phyloP scores from a whole-genome alignment of 2,888 invertebrate species.

The Julus scanicus region DNA sequence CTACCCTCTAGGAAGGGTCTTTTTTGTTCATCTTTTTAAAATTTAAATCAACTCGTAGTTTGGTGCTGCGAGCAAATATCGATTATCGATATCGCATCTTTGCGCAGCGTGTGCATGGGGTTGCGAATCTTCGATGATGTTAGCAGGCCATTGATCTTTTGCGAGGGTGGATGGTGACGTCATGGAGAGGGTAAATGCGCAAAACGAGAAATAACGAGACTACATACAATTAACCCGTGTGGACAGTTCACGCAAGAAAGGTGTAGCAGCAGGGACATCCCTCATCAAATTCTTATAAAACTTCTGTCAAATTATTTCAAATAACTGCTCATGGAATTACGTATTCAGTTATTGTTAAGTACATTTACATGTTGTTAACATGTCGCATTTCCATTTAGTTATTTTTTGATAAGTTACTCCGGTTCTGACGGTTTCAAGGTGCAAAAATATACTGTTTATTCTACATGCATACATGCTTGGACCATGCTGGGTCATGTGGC shows the following conservation, averaged over 20 bases:
- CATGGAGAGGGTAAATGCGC: background rate
- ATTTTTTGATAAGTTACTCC: background rate
- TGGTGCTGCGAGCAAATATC: constrained; percentile 42
- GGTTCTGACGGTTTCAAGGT: background rate
- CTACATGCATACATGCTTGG: too few relatives aligned
- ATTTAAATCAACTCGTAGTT: constrained; percentile 45
- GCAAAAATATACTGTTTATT: too few relatives aligned
- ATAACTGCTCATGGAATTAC: too few relatives aligned
- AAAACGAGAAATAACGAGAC: background rate
- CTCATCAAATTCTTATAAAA: background rate
- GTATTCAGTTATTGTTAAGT: background rate
- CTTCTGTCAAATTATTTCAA: too few relatives aligned
- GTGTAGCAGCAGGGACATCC: too few relatives aligned
- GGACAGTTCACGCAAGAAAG: too few relatives aligned
- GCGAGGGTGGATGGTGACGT: background rate
- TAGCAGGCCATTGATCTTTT: constrained; percentile 20
- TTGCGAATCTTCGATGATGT: constrained; percentile 41
- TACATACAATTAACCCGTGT: too few relatives aligned
- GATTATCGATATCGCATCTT: constrained; percentile 44
- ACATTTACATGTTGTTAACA: background rate
- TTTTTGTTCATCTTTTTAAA: constrained; percentile 41
- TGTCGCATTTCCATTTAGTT: background rate
- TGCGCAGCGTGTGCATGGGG: background rate
- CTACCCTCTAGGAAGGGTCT: constrained; percentile 31
- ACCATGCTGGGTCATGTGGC: too few relatives aligned